phyloP scores from a whole-genome alignment of 92 coral and sea anemone genomes.

The Pocillopora meandrina region DNA sequence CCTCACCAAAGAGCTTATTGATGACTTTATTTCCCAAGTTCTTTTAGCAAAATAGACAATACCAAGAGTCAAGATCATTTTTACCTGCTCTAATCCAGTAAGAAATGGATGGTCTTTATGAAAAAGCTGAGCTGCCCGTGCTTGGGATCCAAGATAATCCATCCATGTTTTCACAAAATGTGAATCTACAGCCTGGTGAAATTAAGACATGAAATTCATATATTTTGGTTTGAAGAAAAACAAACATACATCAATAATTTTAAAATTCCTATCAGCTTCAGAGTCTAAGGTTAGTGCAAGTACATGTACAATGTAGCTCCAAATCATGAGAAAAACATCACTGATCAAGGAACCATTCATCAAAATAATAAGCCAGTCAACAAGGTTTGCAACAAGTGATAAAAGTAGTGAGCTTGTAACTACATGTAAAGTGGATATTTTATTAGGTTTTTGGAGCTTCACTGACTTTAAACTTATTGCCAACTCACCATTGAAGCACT shows the following conservation, averaged over 20 bases:
- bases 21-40: too few species aligned
- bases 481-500: slow-evolving; percentile 41
- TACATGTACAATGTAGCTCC: too few species aligned
- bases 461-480: not conserved
- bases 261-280: too few species aligned
- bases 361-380: too few species aligned
- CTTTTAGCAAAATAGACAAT: not conserved
- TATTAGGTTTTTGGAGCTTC: too few species aligned
- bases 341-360: too few species aligned
- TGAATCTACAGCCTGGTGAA: slow-evolving; percentile 74
- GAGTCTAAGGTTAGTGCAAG: too few species aligned
- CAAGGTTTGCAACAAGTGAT: too few species aligned
- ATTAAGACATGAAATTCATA: not conserved
- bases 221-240: not conserved
- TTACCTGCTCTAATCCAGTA: slow-evolving; percentile 84
- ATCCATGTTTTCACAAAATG: slow-evolving; percentile 87
- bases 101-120: slow-evolving; percentile 88
- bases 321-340: too few species aligned
- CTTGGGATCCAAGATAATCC: slow-evolving; percentile 78
- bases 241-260: not conserved
- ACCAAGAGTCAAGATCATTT: not conserved
- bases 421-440: too few species aligned
- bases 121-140: slow-evolving; percentile 88
- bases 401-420: too few species aligned
- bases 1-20: too few species aligned